Evolutionary conservation across 2,888 invertebrate species (phyloP), one percentile per base, ranked within the genome.

Genomic region (Harmothoe impar): DNA sequence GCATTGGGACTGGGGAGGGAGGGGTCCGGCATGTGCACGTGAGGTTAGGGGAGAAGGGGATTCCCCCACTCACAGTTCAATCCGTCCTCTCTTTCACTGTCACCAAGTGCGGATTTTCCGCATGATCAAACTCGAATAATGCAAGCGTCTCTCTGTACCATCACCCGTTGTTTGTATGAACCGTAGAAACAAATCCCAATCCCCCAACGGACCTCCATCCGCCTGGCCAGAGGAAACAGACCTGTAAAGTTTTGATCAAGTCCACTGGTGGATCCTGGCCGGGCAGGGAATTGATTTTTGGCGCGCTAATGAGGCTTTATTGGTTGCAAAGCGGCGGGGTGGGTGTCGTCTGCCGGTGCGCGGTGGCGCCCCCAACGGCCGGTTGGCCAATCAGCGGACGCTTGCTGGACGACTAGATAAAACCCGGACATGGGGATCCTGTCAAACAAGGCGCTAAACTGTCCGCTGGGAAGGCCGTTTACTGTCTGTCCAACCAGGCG

Each of bases 361-460:
- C n/a, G 20, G 62, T 62, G 62, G 20, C 62, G 62, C 62, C 62
- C 62, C 62, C 62, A 1, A n/a, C 62, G 43, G 43, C 43, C 10
- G 43, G 43, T 43, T 43, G 43, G 62, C 62, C 62, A 62, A 62
- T 62, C 62, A 62, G 62, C 62, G n/a, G 23, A 62, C 62, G 29
- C 62, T n/a, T 62, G 62, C 5, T 62, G 62, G 62, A 20, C 62
- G 25, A 25, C 25, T 72, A 29, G 72, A 72, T 72, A 72, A 72
- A 72, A 72, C 29, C 25, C 72, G n/a, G 31, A 72, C 72, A 72
- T 72, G 15, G 31, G 72, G 72, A 1, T 29, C 7, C 29, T 72
- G 72, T 72, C 72, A 72, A 72, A 72, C 72, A 25, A 72, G 15
- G 72, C 72, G 72, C 72, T 72, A 72, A 72, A 72, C 72, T 72